Evolutionary conservation across 2,888 invertebrate species (phyloP).

Genomic region (Drosophila peninsularis): DNA sequence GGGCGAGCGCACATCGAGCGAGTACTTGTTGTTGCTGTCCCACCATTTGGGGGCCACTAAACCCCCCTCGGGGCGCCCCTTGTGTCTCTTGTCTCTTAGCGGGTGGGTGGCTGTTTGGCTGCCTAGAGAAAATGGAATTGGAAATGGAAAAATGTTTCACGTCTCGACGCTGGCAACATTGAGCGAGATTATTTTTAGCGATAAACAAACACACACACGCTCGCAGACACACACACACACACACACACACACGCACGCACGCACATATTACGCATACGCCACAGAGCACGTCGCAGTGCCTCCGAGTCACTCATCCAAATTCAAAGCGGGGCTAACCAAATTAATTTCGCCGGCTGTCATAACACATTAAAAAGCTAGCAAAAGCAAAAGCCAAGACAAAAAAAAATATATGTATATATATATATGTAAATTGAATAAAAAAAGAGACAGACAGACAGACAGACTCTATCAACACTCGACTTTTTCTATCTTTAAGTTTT

Average conservation of each 20-base stretch:
- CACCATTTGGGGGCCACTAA: conserved; percentile 16
- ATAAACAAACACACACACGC: conserved; percentile 39
- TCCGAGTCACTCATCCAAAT: conserved; percentile 43
- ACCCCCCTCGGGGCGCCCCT: no score
- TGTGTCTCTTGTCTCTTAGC: not conserved
- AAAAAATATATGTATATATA: not conserved
- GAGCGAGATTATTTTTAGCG: conserved; percentile 51
- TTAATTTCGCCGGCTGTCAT: conserved; percentile 50
- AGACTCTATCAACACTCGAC: conserved; percentile 16
- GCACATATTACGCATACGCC: conserved; percentile 50
- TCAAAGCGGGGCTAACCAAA: conserved; percentile 45
- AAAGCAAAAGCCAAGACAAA: conserved; percentile 15
- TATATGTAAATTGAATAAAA: not conserved
- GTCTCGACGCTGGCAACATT: conserved; percentile 45
- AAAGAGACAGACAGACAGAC: conserved; percentile 5
- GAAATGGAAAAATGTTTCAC: conserved; percentile 46
- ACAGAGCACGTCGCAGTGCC: conserved; percentile 40
- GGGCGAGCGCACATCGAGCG: conserved; percentile 8
- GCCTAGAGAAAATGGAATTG: conserved; percentile 38
- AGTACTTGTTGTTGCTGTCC: conserved; percentile 30
- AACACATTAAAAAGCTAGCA: conserved; percentile 44
- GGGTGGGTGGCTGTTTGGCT: not conserved
- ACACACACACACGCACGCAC: not conserved
- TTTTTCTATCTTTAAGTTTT: conserved; percentile 17
- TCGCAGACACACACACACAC: conserved; percentile 8